phyloP scores from a whole-genome alignment of 2,888 invertebrate genomes.

The Xiphydria camelus region DNA sequence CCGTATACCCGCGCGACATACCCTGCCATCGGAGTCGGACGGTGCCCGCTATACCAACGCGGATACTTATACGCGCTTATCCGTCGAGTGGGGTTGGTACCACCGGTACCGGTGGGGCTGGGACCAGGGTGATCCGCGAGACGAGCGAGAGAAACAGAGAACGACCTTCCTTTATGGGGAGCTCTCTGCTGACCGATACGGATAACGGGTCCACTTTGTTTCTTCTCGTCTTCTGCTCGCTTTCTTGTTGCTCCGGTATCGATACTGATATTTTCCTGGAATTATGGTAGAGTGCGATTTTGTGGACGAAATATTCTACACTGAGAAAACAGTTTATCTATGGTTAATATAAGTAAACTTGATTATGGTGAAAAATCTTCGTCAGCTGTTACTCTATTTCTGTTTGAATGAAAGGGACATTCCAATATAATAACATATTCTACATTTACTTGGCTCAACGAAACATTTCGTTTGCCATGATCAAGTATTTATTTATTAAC shows the following conservation, averaged over 20 bases:
- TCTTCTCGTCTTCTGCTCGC: conserved; percentile 12
- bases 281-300: no score
- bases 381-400: no score
- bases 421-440: no score
- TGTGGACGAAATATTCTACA: no score
- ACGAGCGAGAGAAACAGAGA: conserved; percentile 21
- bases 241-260: neutral
- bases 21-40: conserved; percentile 14
- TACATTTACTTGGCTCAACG: no score
- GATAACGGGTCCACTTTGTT: conserved; percentile 44
- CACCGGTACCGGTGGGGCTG: conserved; percentile 3
- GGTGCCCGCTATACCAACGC: conserved; percentile 3
- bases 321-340: no score
- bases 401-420: no score
- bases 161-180: conserved; percentile 43
- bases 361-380: no score
- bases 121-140: conserved; percentile 7
- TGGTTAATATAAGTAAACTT: no score
- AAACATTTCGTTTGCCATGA: no score
- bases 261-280: no score
- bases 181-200: conserved; percentile 37
- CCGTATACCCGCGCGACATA: conserved; percentile 36
- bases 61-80: conserved; percentile 4
- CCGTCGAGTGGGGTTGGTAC: conserved; percentile 2
- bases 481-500: no score